These are phyloP conservation scores for Chunga burmeisteri DNA, from an alignment of 2,113 vertebrate genomes.

Conservation along the genomic window DNA sequence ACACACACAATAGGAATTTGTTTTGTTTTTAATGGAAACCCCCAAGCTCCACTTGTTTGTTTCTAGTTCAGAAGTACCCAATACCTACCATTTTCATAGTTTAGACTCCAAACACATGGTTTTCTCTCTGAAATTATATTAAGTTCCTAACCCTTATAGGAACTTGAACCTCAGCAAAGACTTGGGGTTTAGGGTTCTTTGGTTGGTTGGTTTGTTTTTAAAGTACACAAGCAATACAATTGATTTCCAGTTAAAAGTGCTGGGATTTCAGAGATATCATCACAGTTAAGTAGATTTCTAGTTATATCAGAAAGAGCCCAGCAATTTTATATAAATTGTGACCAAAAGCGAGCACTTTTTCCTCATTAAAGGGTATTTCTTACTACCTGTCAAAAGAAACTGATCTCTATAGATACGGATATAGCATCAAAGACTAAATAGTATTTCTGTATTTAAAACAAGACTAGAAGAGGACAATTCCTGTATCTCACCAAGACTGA, in stretches of 20 bases:
- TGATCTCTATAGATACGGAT: background rate
- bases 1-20: background rate
- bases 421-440: background rate
- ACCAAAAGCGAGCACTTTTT: background rate
- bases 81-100: background rate
- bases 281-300: background rate
- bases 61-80: background rate
- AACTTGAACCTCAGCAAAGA: background rate
- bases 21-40: background rate
- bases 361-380: background rate
- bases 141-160: background rate
- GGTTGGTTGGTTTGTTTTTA: background rate
- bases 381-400: background rate
- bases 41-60: background rate
- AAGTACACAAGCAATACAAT: background rate
- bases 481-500: background rate
- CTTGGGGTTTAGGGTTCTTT: background rate
- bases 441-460: background rate
- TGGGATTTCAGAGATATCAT: background rate
- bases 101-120: background rate
- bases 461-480: background rate
- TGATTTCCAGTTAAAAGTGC: background rate
- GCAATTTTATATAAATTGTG: background rate
- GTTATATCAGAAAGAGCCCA: background rate
- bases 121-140: background rate